A percentile compares a stretch with the other conserved stretches of the same genome.
These are phyloP conservation scores for Drosophila nasuta DNA, from an alignment of 1,140 invertebrate genomes.

Conservation along the genomic window DNA sequence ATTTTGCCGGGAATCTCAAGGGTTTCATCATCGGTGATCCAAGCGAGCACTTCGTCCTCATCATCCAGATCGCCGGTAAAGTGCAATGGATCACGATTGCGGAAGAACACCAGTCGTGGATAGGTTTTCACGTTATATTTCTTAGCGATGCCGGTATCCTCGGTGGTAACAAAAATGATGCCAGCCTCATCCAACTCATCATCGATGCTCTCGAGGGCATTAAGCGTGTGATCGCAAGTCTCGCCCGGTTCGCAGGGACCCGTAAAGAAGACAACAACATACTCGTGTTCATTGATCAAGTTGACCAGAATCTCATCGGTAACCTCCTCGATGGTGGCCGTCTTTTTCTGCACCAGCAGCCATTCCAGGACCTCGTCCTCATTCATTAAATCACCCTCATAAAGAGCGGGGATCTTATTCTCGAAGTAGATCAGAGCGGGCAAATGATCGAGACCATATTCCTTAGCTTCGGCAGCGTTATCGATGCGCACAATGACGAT, in stretches of 20 bases:
- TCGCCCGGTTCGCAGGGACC: slow-evolving; percentile 95
- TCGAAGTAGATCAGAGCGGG: slow-evolving; percentile 96
- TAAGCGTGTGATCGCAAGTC: slow-evolving; percentile 92
- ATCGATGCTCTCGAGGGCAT: slow-evolving; percentile 96
- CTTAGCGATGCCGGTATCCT: slow-evolving; percentile 92
- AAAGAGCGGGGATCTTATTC: slow-evolving; percentile 95
- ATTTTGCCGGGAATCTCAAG: slow-evolving; percentile 96
- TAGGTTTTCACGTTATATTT: slow-evolving; percentile 94
- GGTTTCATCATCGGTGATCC: slow-evolving; percentile 96
- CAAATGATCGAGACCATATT: slow-evolving; percentile 95
- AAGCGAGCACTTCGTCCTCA: slow-evolving; percentile 95
- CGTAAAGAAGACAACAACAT: slow-evolving; percentile 97
- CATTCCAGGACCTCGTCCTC: slow-evolving; percentile 96
- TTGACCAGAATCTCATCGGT: slow-evolving; percentile 95
- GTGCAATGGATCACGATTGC: slow-evolving; percentile 94
- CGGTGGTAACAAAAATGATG: slow-evolving; percentile 97
- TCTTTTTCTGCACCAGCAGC: slow-evolving; percentile 95
- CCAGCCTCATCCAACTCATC: slow-evolving; percentile 97
- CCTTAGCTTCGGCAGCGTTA: slow-evolving; percentile 94
- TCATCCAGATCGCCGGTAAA: slow-evolving; percentile 92
- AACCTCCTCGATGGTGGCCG: slow-evolving; percentile 97
- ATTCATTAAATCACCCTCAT: slow-evolving; percentile 95
- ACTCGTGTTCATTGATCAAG: slow-evolving; percentile 95
- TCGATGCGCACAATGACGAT: slow-evolving; percentile 96
- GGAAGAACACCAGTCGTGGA: slow-evolving; percentile 95